A percentile compares a stretch with the other conserved stretches of the same genome.
These are phyloP conservation scores for Pedetes capensis DNA, from an alignment of 2,113 vertebrate genomes.

Conservation along the genomic window DNA sequence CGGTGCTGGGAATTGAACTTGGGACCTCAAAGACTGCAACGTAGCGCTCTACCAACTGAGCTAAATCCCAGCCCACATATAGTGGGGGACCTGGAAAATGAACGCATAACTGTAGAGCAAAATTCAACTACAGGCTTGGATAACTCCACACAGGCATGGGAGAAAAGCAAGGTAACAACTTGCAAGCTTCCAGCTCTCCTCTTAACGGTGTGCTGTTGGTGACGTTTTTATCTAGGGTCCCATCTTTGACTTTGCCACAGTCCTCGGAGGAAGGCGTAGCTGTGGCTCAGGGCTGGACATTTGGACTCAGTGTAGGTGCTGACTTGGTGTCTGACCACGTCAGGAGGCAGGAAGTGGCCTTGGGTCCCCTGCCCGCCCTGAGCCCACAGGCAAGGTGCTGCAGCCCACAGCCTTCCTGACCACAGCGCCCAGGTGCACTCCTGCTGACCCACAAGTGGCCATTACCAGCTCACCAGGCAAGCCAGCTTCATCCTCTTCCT, in stretches of 20 bases:
- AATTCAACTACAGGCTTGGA: neutral
- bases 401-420: neutral
- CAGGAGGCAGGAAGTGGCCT: neutral
- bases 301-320: neutral
- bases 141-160: neutral
- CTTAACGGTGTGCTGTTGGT: accelerated
- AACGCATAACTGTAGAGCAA: neutral
- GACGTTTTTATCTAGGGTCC: accelerated
- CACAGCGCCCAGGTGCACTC: neutral
- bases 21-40: too few species aligned
- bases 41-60: too few species aligned
- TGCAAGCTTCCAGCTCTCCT: neutral
- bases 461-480: neutral
- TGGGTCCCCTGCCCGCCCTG: accelerated
- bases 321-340: accelerated
- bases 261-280: neutral
- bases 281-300: neutral
- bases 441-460: too few species aligned
- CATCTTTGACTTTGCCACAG: too few species aligned
- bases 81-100: neutral
- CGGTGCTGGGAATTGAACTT: too few species aligned
- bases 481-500: neutral
- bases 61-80: too few species aligned
- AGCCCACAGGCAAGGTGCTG: neutral
- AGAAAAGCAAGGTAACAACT: neutral